phyloP scores from a whole-genome alignment of 2,888 invertebrate species.

The Drosophila parthenogenetica region DNA sequence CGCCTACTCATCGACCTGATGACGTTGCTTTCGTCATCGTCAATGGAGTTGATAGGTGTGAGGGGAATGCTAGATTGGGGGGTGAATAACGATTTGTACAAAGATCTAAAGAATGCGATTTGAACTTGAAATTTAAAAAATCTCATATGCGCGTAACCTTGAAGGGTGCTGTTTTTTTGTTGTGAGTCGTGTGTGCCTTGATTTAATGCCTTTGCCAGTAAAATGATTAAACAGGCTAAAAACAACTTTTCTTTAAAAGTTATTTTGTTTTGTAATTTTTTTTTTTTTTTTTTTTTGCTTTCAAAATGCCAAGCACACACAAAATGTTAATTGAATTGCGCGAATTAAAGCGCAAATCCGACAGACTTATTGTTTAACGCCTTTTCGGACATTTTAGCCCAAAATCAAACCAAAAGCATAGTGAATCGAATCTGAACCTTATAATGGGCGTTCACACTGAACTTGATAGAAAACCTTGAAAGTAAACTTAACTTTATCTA shows the following conservation, averaged over 20 bases:
- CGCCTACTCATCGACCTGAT: constrained; percentile 51
- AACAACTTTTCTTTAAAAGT: constrained; percentile 52
- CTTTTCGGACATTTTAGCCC: constrained; percentile 22
- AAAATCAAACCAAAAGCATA: constrained; percentile 17
- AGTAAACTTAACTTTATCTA: constrained; percentile 59
- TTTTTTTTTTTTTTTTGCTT: background rate
- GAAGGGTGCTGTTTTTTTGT: constrained; percentile 27
- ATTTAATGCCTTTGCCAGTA: constrained; percentile 23
- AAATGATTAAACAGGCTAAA: constrained; percentile 9
- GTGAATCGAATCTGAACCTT: constrained; percentile 11
- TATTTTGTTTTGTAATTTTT: constrained; percentile 15
- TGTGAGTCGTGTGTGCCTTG: constrained; percentile 19
- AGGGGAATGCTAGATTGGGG: background rate
- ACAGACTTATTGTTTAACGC: constrained; percentile 56
- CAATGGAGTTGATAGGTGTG: background rate
- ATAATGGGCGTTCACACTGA: constrained; percentile 63
- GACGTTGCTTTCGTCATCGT: constrained; percentile 17
- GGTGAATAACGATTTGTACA: constrained; percentile 11
- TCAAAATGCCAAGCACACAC: constrained; percentile 20
- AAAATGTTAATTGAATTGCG: constrained; percentile 68
- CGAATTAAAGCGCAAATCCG: constrained; percentile 43
- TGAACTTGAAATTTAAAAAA: constrained; percentile 72
- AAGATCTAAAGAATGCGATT: constrained; percentile 63
- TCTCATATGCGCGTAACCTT: constrained; percentile 56
- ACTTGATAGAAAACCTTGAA: constrained; percentile 65